Conservation (phyloP, 2,113 vertebrate genomes). For the Anser brachyrhynchus region DNA sequence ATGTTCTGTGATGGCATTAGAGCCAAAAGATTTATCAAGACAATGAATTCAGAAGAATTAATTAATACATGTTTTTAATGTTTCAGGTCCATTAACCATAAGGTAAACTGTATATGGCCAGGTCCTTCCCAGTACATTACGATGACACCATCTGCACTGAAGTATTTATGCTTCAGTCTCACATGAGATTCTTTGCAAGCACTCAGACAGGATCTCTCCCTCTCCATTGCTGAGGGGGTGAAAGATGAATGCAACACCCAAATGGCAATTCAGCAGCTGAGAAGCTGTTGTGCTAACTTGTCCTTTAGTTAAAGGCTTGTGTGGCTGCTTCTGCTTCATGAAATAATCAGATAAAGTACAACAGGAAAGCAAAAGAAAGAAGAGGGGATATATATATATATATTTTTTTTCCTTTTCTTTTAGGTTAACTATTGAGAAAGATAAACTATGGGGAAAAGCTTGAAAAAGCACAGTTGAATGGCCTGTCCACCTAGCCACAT, state of each 20-base stretch:
- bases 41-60: not conserved
- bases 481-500: not conserved
- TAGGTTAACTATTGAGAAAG: not conserved
- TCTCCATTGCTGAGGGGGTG: not conserved
- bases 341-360: not conserved
- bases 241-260: not conserved
- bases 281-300: not conserved
- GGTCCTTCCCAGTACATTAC: not conserved
- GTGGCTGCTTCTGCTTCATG: not conserved
- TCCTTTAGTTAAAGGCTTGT: not conserved
- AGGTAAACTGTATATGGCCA: not conserved
- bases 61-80: not conserved
- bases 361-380: not conserved
- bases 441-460: not conserved
- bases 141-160: not conserved
- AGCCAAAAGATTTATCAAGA: not conserved
- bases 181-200: not conserved
- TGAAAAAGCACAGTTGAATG: not conserved
- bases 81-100: not conserved
- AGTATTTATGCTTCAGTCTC: not conserved
- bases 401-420: not conserved
- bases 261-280: not conserved
- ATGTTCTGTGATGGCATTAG: not conserved
- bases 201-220: not conserved
- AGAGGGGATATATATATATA: not conserved